Percentiles rank a stretch among this genome's conserved stretches.
Evolutionary conservation across 1,140 invertebrate species (phyloP).

Genomic region (Metaphire vulgaris): DNA sequence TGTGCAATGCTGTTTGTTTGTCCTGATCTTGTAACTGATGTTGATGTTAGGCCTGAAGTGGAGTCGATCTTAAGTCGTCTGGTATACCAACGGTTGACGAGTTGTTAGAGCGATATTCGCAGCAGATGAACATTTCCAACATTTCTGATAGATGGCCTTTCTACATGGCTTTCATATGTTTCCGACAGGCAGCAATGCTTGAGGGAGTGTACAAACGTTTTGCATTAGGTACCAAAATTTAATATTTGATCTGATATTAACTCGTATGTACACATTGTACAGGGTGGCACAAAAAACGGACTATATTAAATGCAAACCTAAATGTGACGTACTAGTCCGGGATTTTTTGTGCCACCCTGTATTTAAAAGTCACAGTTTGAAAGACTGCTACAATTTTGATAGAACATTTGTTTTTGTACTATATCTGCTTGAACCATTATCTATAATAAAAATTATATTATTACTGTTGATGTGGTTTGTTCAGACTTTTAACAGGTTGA

Average conservation of each 20-base stretch:
- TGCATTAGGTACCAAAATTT: background rate
- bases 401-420: background rate
- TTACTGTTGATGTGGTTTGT: background rate
- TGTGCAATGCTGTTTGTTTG: background rate
- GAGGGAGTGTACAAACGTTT: constrained; percentile 52
- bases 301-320: too few species aligned
- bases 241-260: background rate
- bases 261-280: too few species aligned
- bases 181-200: constrained; percentile 50
- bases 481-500: background rate
- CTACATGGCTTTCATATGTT: constrained; percentile 52
- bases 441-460: too few species aligned
- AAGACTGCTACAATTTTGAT: background rate
- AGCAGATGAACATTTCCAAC: constrained; percentile 34
- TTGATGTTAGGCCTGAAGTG: constrained; percentile 5
- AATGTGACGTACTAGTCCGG: too few species aligned
- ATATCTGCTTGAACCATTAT: too few species aligned
- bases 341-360: too few species aligned
- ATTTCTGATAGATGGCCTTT: constrained; percentile 37
- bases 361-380: background rate
- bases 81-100: constrained; percentile 46
- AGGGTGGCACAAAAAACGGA: too few species aligned
- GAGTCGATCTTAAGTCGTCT: constrained; percentile 28
- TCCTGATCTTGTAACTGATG: too few species aligned
- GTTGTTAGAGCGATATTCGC: constrained; percentile 41